Percentiles rank a stretch among this genome's conserved stretches.
Evolutionary conservation across 2,888 invertebrate species (phyloP).

Genomic region (Callyntrura guangdongensis): DNA sequence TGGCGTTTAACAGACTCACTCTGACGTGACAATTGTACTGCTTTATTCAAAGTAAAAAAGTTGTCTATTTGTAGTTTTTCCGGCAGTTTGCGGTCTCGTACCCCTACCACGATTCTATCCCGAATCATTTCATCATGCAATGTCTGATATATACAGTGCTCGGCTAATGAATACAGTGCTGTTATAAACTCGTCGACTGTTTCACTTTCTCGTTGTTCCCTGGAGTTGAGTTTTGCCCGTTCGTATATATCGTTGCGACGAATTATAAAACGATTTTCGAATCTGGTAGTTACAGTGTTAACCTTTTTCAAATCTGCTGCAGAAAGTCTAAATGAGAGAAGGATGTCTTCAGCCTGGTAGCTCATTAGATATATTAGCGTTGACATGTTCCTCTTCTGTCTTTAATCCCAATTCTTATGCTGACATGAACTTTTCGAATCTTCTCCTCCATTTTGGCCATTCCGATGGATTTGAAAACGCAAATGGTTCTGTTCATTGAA

Average conservation of each 20-base stretch:
- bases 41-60: constrained; percentile 62
- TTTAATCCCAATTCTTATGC: too few relatives aligned
- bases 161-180: constrained; percentile 67
- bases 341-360: too few relatives aligned
- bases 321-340: too few relatives aligned
- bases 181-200: constrained; percentile 79
- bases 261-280: constrained; percentile 78
- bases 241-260: constrained; percentile 79
- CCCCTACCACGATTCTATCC: constrained; percentile 81
- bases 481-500: too few relatives aligned
- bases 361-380: too few relatives aligned
- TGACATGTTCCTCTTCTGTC: too few relatives aligned
- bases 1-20: constrained; percentile 58
- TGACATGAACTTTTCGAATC: too few relatives aligned
- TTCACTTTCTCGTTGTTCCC: constrained; percentile 73
- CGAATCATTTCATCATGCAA: constrained; percentile 81
- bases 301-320: too few relatives aligned
- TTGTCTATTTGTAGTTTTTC: constrained; percentile 77
- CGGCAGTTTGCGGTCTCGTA: constrained; percentile 73
- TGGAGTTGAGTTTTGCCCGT: constrained; percentile 76
- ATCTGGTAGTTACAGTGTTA: too few relatives aligned
- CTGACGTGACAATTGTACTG: constrained; percentile 65
- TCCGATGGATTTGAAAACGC: too few relatives aligned
- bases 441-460: too few relatives aligned
- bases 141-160: constrained; percentile 76